Base-by-base conservation (phyloP, 2,797 vertebrate species). In the Oryzias dopingdopingensis region DNA sequence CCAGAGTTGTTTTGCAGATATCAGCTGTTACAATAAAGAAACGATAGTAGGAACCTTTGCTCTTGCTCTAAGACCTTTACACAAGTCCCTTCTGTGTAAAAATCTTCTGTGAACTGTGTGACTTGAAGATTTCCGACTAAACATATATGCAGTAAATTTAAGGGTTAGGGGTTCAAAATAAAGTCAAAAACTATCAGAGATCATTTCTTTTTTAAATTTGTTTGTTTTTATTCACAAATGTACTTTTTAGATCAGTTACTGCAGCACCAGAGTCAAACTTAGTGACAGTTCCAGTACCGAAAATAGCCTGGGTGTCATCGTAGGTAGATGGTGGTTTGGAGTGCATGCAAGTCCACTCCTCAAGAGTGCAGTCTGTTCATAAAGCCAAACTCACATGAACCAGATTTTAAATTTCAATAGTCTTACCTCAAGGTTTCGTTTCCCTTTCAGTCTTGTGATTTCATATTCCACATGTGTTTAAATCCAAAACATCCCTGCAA, bases 401-500 rank as follows among this genome's bases (percentile, higher is more conserved):
- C 12, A 37, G 46, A 47, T 42, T 53, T 29, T 4, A 22, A 58
- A 6, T 20, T n/a, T 17, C 14, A 41, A 13, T 47, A 53, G 42
- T 63, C 84, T 52, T 85, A 83, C 85, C 82, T 85, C 62, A 76
- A 59, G 49, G 42, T 49, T 76, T 55, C 14, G 49, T 65, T 49
- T 50, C 43, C 57, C n/a, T 60, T 72, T 63, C 26, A 77, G 57
- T 79, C 81, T 74, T 63, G 51, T 51, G 55, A 65, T 52, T 58
- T 72, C 63, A 67, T 77, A 72, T 65, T 77, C 70, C 77, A 65
- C 43, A 52, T 14, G 15, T 46, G 49, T 79, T 77, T 47, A 82
- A 77, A 68, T 85, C 74, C 81, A 72, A 63, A 68, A 42, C 74
- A 81, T 76, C 65, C 77, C 79, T 62, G 45, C 83, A 65, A 70